Percentiles rank a stretch among this genome's conserved stretches.
Conservation (phyloP, 2,888 invertebrate species). For the Cheilosia grossa region DNA sequence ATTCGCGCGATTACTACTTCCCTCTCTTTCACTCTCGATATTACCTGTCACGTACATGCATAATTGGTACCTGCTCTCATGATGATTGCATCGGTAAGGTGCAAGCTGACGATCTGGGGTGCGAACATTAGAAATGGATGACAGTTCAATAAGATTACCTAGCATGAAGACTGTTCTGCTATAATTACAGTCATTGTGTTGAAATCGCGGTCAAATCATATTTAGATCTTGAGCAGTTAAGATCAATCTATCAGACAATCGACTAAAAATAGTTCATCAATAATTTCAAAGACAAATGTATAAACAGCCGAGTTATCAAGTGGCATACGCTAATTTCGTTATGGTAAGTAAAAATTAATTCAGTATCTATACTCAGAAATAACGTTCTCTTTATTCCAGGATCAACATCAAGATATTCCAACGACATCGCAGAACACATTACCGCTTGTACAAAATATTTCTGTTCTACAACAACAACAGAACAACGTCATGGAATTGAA, state of each 20-base stretch:
- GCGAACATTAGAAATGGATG: not conserved
- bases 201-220: not conserved
- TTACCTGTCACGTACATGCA: no score
- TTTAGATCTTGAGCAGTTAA: not conserved
- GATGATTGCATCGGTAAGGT: no score
- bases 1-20: no score
- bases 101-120: not conserved
- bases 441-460: not conserved
- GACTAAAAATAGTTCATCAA: not conserved
- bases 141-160: not conserved
- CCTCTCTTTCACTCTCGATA: no score
- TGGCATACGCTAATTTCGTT: not conserved
- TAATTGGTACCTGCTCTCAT: not conserved
- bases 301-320: not conserved
- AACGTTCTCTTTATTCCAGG: no score
- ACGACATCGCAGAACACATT: not conserved
- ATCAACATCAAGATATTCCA: not conserved
- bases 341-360: no score
- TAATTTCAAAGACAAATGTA: not conserved
- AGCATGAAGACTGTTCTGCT: not conserved
- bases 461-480: not conserved
- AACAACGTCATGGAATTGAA: conserved; percentile 83
- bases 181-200: not conserved
- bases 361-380: no score
- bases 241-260: conserved; percentile 76